Percentiles rank a stretch among this genome's conserved stretches.
Evolutionary conservation across 2,797 vertebrate species (phyloP).

Genomic region (Mergus octosetaceus): DNA sequence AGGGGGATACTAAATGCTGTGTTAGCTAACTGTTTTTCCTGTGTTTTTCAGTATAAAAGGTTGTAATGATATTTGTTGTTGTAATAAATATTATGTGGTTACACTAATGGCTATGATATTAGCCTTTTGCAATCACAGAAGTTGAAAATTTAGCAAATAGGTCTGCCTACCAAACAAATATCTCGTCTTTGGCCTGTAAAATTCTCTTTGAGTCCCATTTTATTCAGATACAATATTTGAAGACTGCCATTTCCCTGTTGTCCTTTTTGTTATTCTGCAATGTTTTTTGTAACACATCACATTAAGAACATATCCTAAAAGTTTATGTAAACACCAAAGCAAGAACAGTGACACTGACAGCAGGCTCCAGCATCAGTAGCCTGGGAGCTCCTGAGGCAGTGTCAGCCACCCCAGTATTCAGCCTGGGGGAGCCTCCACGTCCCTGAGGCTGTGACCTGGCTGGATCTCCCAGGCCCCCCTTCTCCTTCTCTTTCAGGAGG

Average conservation of each 20-base stretch:
- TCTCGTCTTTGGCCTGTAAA: not conserved
- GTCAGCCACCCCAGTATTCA: not conserved
- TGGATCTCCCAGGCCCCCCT: not conserved
- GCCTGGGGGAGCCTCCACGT: not conserved
- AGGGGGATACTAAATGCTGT: not conserved
- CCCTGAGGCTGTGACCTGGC: not conserved
- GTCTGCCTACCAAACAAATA: not conserved
- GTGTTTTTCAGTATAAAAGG: not conserved
- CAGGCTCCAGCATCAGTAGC: rapidly evolving
- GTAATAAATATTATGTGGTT: not conserved
- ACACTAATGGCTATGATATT: not conserved
- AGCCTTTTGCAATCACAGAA: not conserved
- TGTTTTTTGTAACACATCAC: not conserved
- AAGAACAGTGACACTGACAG: not conserved
- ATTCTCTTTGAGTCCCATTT: not conserved
- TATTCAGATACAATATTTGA: not conserved
- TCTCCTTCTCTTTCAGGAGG: not conserved
- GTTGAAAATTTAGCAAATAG: not conserved
- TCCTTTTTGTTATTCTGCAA: not conserved
- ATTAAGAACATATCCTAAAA: not conserved
- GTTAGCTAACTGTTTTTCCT: not conserved
- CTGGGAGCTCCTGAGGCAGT: not conserved
- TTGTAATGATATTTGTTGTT: not conserved
- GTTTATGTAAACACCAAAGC: not conserved
- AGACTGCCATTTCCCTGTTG: not conserved